phyloP scores from a whole-genome alignment of 2,113 vertebrate species.

The Protomyctophum bolini region DNA sequence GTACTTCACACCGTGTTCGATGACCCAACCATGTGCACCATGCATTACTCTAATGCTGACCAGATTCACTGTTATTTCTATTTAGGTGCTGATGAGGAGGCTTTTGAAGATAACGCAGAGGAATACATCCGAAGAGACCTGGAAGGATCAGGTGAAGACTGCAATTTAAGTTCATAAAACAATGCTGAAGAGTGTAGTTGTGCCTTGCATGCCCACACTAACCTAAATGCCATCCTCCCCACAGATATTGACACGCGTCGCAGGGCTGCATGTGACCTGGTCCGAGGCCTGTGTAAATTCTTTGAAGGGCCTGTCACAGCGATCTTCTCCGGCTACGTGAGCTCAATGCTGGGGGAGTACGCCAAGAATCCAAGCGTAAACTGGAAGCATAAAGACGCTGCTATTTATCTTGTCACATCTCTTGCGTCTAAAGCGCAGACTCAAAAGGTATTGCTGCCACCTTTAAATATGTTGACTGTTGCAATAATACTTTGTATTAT shows the following conservation, averaged over 20 bases:
- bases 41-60: constrained; percentile 14
- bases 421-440: constrained; percentile 98
- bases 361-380: constrained; percentile 92
- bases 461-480: background rate
- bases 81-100: constrained; percentile 96
- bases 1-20: no score
- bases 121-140: constrained; percentile 98
- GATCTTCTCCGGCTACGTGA: constrained; percentile 98
- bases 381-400: constrained; percentile 99
- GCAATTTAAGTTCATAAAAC: background rate
- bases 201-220: no score
- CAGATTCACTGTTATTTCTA: constrained; percentile 15
- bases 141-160: constrained; percentile 92
- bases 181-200: background rate
- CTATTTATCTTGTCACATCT: constrained; percentile 97
- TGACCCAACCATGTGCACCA: no score
- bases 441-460: constrained; percentile 85
- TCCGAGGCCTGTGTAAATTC: constrained; percentile 95
- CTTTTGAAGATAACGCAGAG: constrained; percentile 99
- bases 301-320: constrained; percentile 96
- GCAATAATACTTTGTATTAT: background rate
- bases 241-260: constrained; percentile 97
- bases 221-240: background rate
- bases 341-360: constrained; percentile 94
- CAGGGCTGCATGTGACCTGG: constrained; percentile 95